phyloP scores from a whole-genome alignment of 2,888 invertebrate genomes.

The Kuschelorhynchus macadamiae region DNA sequence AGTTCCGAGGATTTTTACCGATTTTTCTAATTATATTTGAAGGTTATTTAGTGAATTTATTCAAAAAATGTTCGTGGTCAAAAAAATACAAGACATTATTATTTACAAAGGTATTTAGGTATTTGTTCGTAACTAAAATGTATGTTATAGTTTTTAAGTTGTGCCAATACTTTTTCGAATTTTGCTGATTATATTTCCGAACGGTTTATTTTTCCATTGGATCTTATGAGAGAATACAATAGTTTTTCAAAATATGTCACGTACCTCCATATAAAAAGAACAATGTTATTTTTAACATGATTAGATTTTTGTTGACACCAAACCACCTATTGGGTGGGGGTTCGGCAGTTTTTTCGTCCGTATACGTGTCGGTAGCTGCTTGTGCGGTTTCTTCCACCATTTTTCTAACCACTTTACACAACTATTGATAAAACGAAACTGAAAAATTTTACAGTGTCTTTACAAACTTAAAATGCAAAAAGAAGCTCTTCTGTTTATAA shows the following conservation, averaged over 20 bases:
- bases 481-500: conserved; percentile 20
- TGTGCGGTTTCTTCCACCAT: conserved; percentile 41
- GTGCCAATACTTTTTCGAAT: neutral
- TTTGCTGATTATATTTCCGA: neutral
- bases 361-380: conserved; percentile 64
- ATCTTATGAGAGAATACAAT: neutral
- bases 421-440: conserved; percentile 25
- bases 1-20: too few relatives aligned
- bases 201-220: neutral
- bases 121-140: too few relatives aligned
- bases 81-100: neutral
- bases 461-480: conserved; percentile 27
- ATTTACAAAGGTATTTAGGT: neutral
- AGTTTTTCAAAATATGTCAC: conserved; percentile 52
- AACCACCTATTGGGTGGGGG: conserved; percentile 58
- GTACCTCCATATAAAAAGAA: conserved; percentile 87
- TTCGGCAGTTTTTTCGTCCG: conserved; percentile 67
- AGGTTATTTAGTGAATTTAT: too few relatives aligned
- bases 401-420: conserved; percentile 15
- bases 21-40: too few relatives aligned
- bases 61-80: too few relatives aligned
- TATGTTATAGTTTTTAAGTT: too few relatives aligned
- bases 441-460: conserved; percentile 20
- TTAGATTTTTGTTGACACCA: conserved; percentile 81
- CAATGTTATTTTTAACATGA: conserved; percentile 85